Evolutionary conservation across 2,113 vertebrate genomes (phyloP), one percentile per base, ranked within the genome.

Genomic region (Engraulis encrasicolus): DNA sequence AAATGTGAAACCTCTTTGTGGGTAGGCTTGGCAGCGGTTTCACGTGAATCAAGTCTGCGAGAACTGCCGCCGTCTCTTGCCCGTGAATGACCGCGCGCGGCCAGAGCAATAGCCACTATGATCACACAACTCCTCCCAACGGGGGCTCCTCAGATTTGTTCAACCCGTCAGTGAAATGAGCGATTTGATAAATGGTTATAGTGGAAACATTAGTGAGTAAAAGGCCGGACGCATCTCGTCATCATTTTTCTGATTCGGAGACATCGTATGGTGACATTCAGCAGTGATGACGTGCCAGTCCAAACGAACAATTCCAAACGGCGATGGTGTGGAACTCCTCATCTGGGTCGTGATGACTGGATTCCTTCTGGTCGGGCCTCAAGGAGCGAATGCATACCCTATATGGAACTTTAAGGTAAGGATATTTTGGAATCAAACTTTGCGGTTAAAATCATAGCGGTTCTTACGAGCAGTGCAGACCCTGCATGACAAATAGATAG

Each of bases 391-490:
- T 15, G 93, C 94, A 40, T 91, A 92, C 48, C 93, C 94, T 82
- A 90, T 90, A 89, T 91, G 94, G 94, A 94, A 90, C 61, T 85
- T 88, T 81, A 93, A 96, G 95, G 95, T 96, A 74, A n/a, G 66
- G 66, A 34, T 15, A 95, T 89, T 94, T 40, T 83, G 80, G 61
- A 66, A 78, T 14, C 34, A 15, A 66, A 74, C 17, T 27, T 74
- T 14, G 17, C 20, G 54, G 19, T 6, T n/a, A n/a, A n/a, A n/a
- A 58, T 19, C 23, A n/a, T n/a, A 14, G 11, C 14, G 58, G 23
- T 27, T 2, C 58, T n/a, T 27, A 23, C 23, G 54, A 23, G 58
- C 58, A 27, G 58, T 66, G 58, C 58, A 3, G 58, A 11, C 3
- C 58, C 58, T 11, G 58, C 11, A 12, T 31, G 0, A 27, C 12